Conservation (phyloP, 2,888 invertebrate species). For the Lymantria dispar region DNA sequence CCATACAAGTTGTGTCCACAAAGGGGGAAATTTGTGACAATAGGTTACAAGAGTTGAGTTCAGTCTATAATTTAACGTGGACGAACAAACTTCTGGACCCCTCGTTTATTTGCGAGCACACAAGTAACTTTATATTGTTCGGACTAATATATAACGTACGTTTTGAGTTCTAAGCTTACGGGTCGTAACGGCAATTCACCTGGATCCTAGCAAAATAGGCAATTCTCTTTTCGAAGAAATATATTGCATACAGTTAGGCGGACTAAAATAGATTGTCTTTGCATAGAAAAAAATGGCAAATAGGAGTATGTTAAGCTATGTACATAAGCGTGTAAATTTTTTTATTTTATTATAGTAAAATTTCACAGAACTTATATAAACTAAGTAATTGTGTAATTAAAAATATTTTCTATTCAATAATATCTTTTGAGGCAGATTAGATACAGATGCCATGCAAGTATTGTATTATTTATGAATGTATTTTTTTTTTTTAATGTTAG, state of each 20-base stretch:
- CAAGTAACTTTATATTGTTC: conserved; percentile 70
- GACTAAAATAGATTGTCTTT: neutral
- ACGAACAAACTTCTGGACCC: conserved; percentile 60
- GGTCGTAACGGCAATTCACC: conserved; percentile 49
- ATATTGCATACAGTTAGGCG: neutral
- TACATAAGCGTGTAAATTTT: too few species aligned
- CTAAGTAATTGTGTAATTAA: too few species aligned
- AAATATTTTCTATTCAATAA: too few species aligned
- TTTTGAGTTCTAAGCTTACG: conserved; percentile 55
- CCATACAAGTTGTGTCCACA: conserved; percentile 43
- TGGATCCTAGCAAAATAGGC: conserved; percentile 41
- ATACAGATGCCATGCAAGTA: too few species aligned
- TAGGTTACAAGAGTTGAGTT: conserved; percentile 77
- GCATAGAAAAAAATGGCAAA: too few species aligned
- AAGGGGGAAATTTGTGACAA: conserved; percentile 67
- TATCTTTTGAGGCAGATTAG: too few species aligned
- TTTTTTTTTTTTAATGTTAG: too few species aligned
- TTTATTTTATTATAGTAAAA: too few species aligned
- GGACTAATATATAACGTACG: conserved; percentile 65
- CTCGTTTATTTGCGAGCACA: conserved; percentile 68
- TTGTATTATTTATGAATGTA: too few species aligned
- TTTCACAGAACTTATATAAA: too few species aligned
- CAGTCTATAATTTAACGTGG: conserved; percentile 73
- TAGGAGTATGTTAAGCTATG: too few species aligned
- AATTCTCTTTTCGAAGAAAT: conserved; percentile 39